Conservation (phyloP, 2,888 invertebrate genomes). For the Microctonus brassicae region DNA sequence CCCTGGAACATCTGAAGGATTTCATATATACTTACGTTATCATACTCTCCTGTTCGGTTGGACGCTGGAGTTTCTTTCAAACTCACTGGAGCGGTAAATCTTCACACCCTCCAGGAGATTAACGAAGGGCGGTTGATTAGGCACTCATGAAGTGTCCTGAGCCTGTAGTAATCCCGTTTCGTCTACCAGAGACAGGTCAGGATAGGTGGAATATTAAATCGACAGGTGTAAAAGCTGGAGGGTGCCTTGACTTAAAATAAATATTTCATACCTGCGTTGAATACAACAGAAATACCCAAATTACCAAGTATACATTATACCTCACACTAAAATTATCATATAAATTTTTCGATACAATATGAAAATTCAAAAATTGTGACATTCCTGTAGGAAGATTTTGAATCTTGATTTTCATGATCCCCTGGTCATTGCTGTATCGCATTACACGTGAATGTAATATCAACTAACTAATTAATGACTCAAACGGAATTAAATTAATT, state of each 20-base stretch:
- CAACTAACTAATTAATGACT: constrained; percentile 27
- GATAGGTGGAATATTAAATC: not conserved
- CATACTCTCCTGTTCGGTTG: constrained; percentile 58
- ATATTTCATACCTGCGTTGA: too few species aligned
- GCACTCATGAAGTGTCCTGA: constrained; percentile 58
- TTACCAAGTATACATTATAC: too few species aligned
- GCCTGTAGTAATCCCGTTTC: constrained; percentile 50
- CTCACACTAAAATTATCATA: not conserved
- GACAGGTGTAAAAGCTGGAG: not conserved
- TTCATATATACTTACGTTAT: constrained; percentile 35
- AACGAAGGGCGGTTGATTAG: constrained; percentile 63
- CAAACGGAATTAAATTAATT: not conserved
- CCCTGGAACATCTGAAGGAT: constrained; percentile 7
- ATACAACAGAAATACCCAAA: too few species aligned
- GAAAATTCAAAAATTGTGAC: not conserved
- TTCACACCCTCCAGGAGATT: constrained; percentile 63
- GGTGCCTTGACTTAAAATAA: too few species aligned
- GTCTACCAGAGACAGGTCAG: not conserved
- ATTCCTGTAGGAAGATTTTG: not conserved
- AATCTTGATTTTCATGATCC: constrained; percentile 48
- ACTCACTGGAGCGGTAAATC: constrained; percentile 64
- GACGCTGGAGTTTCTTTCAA: constrained; percentile 65
- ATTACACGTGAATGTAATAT: constrained; percentile 66
- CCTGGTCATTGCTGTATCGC: constrained; percentile 67
- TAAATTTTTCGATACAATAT: too few species aligned